Conservation (phyloP, 2,113 vertebrate species). For the Vanacampus margaritifer region DNA sequence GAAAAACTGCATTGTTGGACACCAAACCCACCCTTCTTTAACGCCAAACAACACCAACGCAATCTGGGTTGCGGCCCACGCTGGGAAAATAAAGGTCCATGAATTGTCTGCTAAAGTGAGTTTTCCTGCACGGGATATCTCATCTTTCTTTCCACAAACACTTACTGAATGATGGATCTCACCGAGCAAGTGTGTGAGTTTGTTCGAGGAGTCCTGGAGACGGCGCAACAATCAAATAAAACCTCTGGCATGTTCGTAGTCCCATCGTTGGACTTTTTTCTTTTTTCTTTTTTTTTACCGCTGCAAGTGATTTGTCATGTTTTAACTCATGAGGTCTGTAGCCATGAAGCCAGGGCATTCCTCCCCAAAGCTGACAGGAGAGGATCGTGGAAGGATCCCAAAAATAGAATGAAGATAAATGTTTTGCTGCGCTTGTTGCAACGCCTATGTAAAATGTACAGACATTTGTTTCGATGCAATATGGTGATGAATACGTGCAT, state of each 20-base stretch:
- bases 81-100: slow-evolving; percentile 46
- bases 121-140: slow-evolving; percentile 50
- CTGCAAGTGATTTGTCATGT: slow-evolving; percentile 49
- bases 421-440: slow-evolving; percentile 1
- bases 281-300: slow-evolving; percentile 8
- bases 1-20: slow-evolving; percentile 38
- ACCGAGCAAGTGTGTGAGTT: slow-evolving; percentile 57
- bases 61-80: slow-evolving; percentile 32
- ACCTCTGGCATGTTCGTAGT: slow-evolving; percentile 43
- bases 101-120: slow-evolving; percentile 46
- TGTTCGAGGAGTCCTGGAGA: slow-evolving; percentile 49
- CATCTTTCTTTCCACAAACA: slow-evolving; percentile 62
- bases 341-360: slow-evolving; percentile 36
- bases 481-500: background rate
- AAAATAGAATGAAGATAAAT: slow-evolving; percentile 7
- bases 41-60: slow-evolving; percentile 55
- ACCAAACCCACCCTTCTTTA: slow-evolving; percentile 32
- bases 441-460: background rate
- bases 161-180: slow-evolving; percentile 52
- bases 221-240: slow-evolving; percentile 47
- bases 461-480: background rate
- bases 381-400: slow-evolving; percentile 1
- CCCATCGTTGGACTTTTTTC: slow-evolving; percentile 36
- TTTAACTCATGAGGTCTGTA: slow-evolving; percentile 49
- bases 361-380: slow-evolving; percentile 8